These are phyloP conservation scores for Campopleginae sp. DNA, from an alignment of 2,888 invertebrate genomes.

Conservation along the genomic window DNA sequence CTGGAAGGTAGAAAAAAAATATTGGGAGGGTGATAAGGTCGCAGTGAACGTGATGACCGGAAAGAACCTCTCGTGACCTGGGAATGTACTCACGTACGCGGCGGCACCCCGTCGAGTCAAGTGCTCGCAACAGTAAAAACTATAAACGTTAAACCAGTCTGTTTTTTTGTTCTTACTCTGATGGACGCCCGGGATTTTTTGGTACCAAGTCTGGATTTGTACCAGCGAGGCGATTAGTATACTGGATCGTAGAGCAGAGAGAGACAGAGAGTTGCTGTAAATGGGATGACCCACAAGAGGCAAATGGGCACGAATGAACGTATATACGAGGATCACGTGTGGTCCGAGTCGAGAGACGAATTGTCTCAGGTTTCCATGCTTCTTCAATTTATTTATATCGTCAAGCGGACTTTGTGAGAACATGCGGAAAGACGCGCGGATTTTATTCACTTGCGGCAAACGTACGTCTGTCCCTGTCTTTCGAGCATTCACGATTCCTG, in stretches of 20 bases:
- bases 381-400: slow-evolving; percentile 61
- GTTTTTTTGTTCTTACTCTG: slow-evolving; percentile 44
- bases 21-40: slow-evolving; percentile 31
- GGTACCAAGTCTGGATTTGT: slow-evolving; percentile 1
- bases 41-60: slow-evolving; percentile 21
- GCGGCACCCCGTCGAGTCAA: slow-evolving; percentile 59
- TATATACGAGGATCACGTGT: slow-evolving; percentile 42
- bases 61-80: slow-evolving; percentile 50
- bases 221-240: slow-evolving; percentile 34
- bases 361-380: slow-evolving; percentile 60
- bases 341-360: slow-evolving; percentile 52
- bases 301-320: slow-evolving; percentile 43
- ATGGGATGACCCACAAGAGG: slow-evolving; percentile 26
- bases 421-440: slow-evolving; percentile 33
- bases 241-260: slow-evolving; percentile 3
- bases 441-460: slow-evolving; percentile 5
- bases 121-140: slow-evolving; percentile 49
- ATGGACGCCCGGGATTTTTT: slow-evolving; percentile 30
- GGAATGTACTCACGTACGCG: slow-evolving; percentile 59
- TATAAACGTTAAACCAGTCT: slow-evolving; percentile 54
- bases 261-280: slow-evolving; percentile 2
- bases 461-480: not conserved
- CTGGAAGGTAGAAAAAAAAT: not conserved
- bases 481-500: not conserved
- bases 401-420: slow-evolving; percentile 43